Evolutionary conservation across 1,140 invertebrate genomes (phyloP), one percentile per base, ranked within the genome.

Genomic region (Rhopalosiphum padi): DNA sequence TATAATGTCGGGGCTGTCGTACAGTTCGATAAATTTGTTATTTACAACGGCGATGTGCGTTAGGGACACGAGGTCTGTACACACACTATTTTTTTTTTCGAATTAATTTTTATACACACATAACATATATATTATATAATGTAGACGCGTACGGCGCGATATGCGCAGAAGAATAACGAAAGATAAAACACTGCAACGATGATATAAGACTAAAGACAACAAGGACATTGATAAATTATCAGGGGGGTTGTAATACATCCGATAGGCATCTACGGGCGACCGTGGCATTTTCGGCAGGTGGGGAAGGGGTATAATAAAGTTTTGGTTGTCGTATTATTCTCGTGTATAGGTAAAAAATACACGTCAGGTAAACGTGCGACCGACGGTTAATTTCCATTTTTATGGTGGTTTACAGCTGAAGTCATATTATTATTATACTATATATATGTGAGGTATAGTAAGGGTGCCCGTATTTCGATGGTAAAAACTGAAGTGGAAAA

Each of bases 11-110:
- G 77, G 46, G 35, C 82, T 55, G 91, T 93, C 91, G 91, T 53
- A 93, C 91, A 86, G 91, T 93, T 85, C 91, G 91, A 93, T 93
- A 93, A 86, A 93, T 85, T 93, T 43, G 82, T 93, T 43, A 93
- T 93, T 93, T 93, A 93, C 48, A 93, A 55, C 91, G 6, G n/a
- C 46, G 9, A 41, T 15, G 53, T 41, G 25, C 51, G 88, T 90
- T 60, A 18, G 55, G 25, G 51, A 60, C 88, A 60, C 88, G 5
- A 35, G 53, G 51, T 90, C 55, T 41, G 18, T 87, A 30, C 2
- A 77, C 30, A 68, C 60, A n/a, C 60, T 15, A 35, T 60, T 51
- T 41, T 85, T 85, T 85, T 85, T 85, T 37, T 55, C 91, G 91
- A 93, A 93, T 93, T 93, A 86, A 92, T 92, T 92, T 92, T 85